A percentile compares a stretch with the other conserved stretches of the same genome.
Conservation (phyloP, 2,888 invertebrate species). For the Diploptera punctata region DNA sequence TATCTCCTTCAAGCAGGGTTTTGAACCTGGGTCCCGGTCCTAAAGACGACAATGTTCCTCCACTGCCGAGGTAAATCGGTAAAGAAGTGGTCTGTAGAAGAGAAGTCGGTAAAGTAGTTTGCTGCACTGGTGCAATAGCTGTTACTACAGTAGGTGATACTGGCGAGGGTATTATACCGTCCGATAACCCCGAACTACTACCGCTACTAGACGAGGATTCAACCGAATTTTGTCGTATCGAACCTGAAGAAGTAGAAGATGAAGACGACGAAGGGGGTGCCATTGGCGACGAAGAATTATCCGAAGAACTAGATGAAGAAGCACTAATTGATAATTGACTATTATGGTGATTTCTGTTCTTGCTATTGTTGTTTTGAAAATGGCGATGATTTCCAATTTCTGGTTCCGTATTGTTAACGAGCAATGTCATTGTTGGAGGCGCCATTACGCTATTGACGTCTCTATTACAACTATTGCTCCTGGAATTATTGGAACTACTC, state of each 20-base stretch:
- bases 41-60: constrained; percentile 11
- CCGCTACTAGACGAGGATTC: constrained; percentile 24
- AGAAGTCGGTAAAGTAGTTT: constrained; percentile 23
- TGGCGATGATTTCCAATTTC: background rate
- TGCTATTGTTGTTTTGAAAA: constrained; percentile 10
- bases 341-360: constrained; percentile 11
- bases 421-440: constrained; percentile 30
- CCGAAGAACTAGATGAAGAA: constrained; percentile 13
- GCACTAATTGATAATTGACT: constrained; percentile 30
- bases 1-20: constrained; percentile 72
- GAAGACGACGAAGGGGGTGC: constrained; percentile 16
- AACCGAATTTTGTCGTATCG: constrained; percentile 23
- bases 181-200: constrained; percentile 8
- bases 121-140: constrained; percentile 14
- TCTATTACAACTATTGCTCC: constrained; percentile 32
- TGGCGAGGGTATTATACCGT: constrained; percentile 12
- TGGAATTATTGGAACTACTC: constrained; percentile 31
- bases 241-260: constrained; percentile 1
- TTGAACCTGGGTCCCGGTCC: constrained; percentile 66
- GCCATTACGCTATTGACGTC: background rate
- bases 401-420: constrained; percentile 9
- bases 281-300: background rate
- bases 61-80: constrained; percentile 22
- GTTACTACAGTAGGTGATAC: constrained; percentile 13
- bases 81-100: constrained; percentile 18